These are phyloP conservation scores for Thunnus thynnus DNA, from an alignment of 2,113 vertebrate genomes.

Conservation along the genomic window DNA sequence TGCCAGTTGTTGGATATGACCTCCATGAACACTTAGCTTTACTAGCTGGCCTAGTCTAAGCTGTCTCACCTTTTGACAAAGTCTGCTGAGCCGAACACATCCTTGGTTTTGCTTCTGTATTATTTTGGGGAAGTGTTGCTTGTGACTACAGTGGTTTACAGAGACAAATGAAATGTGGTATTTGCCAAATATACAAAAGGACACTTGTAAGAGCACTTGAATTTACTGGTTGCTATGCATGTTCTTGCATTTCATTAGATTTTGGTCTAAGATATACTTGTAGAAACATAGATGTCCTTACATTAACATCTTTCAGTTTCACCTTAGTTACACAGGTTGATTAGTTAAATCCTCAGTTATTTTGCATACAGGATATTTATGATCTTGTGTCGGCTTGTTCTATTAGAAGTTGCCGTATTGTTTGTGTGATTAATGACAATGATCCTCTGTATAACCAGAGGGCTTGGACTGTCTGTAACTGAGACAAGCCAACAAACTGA, in stretches of 20 bases:
- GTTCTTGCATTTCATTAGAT: constrained; percentile 14
- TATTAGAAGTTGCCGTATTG: constrained; percentile 42
- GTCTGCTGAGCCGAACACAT: constrained; percentile 61
- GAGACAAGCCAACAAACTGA: constrained; percentile 56
- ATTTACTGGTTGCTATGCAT: background rate
- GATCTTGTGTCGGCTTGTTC: constrained; percentile 23
- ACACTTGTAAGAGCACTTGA: constrained; percentile 14
- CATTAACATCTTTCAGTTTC: background rate
- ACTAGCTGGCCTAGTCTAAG: constrained; percentile 22
- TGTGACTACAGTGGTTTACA: constrained; percentile 58
- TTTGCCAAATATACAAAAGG: constrained; percentile 39
- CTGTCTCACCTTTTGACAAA: constrained; percentile 37
- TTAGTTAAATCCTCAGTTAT: constrained; percentile 26
- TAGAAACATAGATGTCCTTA: background rate
- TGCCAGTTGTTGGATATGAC: constrained; percentile 63
- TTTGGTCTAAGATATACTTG: background rate
- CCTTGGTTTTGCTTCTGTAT: constrained; percentile 78
- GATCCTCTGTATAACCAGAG: constrained; percentile 45
- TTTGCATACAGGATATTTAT: constrained; percentile 36
- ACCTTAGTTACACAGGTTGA: background rate
- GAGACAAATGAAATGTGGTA: constrained; percentile 48
- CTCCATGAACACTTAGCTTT: constrained; percentile 41
- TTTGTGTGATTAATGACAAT: constrained; percentile 61
- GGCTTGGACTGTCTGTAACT: constrained; percentile 51
- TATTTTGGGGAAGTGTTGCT: constrained; percentile 74